phyloP scores from a whole-genome alignment of 2,113 vertebrate species.

The cat (Felis catus) region F.catus_Fca126_mat1.0 CM031426.1:22436001-22436500 shows the following conservation, averaged over 20 bases:
- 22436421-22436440: neutral
- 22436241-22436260: neutral
- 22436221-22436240: fast-evolving
- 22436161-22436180: fast-evolving
- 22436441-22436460: neutral
- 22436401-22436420: neutral
- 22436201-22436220: neutral
- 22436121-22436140: fast-evolving
- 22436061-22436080: neutral
- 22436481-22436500: neutral
- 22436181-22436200: fast-evolving
- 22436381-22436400: neutral
- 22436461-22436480: neutral
- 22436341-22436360: neutral
- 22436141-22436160: neutral
- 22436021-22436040: neutral
- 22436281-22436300: neutral
- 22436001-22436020: neutral
- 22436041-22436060: fast-evolving
- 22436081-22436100: neutral
- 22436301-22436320: fast-evolving
- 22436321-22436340: fast-evolving
- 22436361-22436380: too few species aligned
- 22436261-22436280: neutral
- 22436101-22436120: too few species aligned